Evolutionary conservation across 64 coral and sea anemone species (phyloP).

Genomic region (Actinia equina): DNA sequence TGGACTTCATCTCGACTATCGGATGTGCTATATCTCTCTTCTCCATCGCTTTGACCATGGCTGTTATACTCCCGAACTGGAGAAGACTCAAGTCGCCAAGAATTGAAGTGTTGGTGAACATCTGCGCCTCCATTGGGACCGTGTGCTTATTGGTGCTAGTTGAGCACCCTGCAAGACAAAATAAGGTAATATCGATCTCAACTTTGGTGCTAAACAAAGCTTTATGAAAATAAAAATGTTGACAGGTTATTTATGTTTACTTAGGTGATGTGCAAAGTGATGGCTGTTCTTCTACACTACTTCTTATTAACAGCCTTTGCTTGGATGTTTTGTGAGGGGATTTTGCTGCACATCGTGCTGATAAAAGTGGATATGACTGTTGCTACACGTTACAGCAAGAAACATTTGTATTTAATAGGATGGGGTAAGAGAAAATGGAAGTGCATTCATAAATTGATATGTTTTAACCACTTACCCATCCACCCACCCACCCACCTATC

Average conservation of each 20-base stretch:
- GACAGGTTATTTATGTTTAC: neutral
- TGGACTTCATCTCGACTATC: slow-evolving; percentile 34
- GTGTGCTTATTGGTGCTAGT: slow-evolving; percentile 33
- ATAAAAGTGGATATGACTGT: slow-evolving; percentile 63
- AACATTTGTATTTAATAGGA: slow-evolving; percentile 53
- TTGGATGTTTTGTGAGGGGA: slow-evolving; percentile 89
- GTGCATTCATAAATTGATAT: too few relatives aligned
- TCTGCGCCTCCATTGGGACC: slow-evolving; percentile 34
- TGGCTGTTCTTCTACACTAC: slow-evolving; percentile 82
- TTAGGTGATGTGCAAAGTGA: slow-evolving; percentile 71
- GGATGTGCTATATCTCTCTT: slow-evolving; percentile 60
- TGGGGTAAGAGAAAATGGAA: slow-evolving; percentile 54
- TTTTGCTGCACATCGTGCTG: slow-evolving; percentile 76
- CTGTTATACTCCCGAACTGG: slow-evolving; percentile 35
- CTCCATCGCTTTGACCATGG: slow-evolving; percentile 29
- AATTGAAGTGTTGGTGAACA: slow-evolving; percentile 48
- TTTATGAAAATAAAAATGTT: neutral
- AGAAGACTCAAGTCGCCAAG: slow-evolving; percentile 38
- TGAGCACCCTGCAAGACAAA: slow-evolving; percentile 40
- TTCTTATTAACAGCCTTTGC: slow-evolving; percentile 75
- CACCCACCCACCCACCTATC: neutral
- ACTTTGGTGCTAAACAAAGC: neutral
- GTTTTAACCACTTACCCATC: neutral
- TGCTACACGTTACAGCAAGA: slow-evolving; percentile 27
- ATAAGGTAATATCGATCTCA: neutral